These are phyloP conservation scores for Daphoenositta chrysoptera DNA, from an alignment of 2,113 vertebrate genomes.

Conservation along the genomic window DNA sequence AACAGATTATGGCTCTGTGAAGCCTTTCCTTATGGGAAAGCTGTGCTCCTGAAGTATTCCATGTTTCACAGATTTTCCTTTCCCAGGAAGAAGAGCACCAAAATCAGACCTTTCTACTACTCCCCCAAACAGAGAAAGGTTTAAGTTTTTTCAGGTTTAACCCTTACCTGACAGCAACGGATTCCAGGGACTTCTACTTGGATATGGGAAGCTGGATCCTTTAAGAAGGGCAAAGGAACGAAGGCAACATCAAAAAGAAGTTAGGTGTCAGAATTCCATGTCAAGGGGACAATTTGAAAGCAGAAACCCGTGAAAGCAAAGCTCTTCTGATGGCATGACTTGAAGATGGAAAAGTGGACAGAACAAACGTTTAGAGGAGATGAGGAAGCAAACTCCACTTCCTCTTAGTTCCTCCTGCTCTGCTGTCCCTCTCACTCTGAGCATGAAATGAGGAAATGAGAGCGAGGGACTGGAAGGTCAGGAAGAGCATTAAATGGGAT, in stretches of 20 bases:
- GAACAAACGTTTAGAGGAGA: background rate
- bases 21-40: background rate
- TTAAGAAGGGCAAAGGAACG: constrained; percentile 25
- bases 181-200: constrained; percentile 51
- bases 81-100: background rate
- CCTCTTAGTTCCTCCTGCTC: background rate
- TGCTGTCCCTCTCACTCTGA: background rate
- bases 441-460: background rate
- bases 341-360: background rate
- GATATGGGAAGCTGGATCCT: constrained; percentile 51
- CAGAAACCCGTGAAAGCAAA: background rate
- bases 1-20: background rate
- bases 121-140: background rate
- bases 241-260: constrained; percentile 54
- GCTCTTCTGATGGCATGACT: background rate
- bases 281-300: background rate
- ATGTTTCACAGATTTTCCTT: background rate
- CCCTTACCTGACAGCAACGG: constrained; percentile 55
- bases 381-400: background rate
- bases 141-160: too few relatives aligned
- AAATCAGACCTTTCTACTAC: background rate
- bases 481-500: background rate
- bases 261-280: constrained; percentile 34
- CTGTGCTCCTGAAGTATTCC: background rate
- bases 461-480: background rate